A percentile compares a stretch with the other conserved stretches of the same genome.
These are phyloP conservation scores for Drosophila trichaetosa DNA, from an alignment of 2,888 invertebrate species.

Conservation along the genomic window DNA sequence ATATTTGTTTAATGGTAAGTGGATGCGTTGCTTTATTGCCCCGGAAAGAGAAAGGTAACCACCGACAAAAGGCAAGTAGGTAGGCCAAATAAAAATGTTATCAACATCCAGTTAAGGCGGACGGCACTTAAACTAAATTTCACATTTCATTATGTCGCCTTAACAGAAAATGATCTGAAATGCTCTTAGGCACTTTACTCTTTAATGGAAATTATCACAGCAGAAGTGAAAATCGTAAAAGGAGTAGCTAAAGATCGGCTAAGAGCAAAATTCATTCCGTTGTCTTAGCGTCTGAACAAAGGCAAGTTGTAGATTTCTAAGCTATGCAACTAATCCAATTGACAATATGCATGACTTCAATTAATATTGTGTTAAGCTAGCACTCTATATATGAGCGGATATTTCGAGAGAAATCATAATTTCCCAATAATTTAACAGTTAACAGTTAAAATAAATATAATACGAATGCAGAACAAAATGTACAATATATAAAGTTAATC, in stretches of 20 bases:
- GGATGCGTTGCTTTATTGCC: constrained; percentile 8
- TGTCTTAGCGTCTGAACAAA: background rate
- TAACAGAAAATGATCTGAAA: background rate
- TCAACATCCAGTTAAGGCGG: background rate
- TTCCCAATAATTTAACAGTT: background rate
- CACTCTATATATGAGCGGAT: background rate
- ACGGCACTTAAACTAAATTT: background rate
- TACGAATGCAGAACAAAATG: background rate
- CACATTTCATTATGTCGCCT: background rate
- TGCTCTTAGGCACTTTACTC: background rate
- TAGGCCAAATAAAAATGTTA: background rate
- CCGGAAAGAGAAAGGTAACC: background rate
- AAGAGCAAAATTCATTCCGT: background rate
- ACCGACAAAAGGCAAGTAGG: background rate
- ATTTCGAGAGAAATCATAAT: background rate
- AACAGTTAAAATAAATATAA: background rate
- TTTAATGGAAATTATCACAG: background rate
- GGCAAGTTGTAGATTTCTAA: background rate
- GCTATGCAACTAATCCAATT: background rate
- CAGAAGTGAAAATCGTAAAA: background rate
- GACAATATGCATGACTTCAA: background rate
- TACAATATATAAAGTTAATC: background rate
- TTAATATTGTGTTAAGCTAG: background rate
- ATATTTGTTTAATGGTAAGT: constrained; percentile 7
- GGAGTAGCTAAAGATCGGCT: background rate